phyloP scores from a whole-genome alignment of 1,140 invertebrate species.

The Zaprionus inermis region DNA sequence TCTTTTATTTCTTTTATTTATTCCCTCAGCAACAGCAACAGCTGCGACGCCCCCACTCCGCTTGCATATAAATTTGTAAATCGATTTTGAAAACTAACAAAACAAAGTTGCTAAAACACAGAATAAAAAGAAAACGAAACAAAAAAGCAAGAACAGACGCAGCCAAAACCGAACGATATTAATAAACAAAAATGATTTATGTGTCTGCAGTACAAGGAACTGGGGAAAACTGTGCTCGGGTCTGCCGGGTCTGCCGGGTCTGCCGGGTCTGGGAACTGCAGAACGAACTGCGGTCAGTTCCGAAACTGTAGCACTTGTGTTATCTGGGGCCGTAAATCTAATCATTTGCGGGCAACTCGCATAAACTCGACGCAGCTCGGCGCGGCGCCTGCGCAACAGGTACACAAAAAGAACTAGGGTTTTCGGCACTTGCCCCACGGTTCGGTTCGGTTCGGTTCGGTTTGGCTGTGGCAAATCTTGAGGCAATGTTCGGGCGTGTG shows the following conservation, averaged over 20 bases:
- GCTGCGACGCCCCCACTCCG: constrained; percentile 8
- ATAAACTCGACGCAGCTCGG: constrained; percentile 24
- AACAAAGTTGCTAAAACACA: constrained; percentile 61
- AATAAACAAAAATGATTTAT: constrained; percentile 73
- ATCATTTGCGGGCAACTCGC: constrained; percentile 47
- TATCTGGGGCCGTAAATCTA: constrained; percentile 65
- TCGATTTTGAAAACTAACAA: constrained; percentile 71
- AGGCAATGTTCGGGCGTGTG: constrained; percentile 56
- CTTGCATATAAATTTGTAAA: constrained; percentile 65
- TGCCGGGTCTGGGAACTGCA: constrained; percentile 12
- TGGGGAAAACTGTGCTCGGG: not conserved
- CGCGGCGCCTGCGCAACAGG: constrained; percentile 68
- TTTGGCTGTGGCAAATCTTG: constrained; percentile 27
- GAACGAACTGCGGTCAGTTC: constrained; percentile 44
- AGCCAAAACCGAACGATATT: constrained; percentile 55
- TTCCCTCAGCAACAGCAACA: not conserved
- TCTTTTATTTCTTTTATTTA: not conserved
- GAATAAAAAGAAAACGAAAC: constrained; percentile 6
- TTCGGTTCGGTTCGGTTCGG: not conserved
- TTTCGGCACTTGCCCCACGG: constrained; percentile 5
- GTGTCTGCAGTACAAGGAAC: constrained; percentile 54
- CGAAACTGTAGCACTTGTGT: constrained; percentile 57
- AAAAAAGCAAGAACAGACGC: not conserved
- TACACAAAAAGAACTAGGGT: constrained; percentile 20
- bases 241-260: not conserved